Evolutionary conservation across 2,888 invertebrate species (phyloP).

Genomic region (Luperina nickerlii): DNA sequence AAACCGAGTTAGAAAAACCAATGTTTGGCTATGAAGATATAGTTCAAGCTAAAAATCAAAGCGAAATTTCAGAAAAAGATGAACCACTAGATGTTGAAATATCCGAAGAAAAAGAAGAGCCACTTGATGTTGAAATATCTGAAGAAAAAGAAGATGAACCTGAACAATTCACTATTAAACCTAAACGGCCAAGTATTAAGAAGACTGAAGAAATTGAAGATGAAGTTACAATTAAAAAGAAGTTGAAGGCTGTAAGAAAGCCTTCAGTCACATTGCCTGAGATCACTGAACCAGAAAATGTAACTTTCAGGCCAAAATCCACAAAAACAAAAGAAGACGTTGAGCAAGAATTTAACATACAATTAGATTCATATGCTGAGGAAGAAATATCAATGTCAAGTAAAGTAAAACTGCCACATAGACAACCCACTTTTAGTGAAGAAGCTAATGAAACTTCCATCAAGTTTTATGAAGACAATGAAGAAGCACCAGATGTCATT

Average conservation of each 20-base stretch:
- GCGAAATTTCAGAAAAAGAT: conserved; percentile 62
- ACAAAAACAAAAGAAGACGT: conserved; percentile 96
- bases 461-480: conserved; percentile 89
- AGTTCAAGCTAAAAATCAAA: conserved; percentile 77
- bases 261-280: conserved; percentile 92
- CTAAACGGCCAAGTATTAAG: conserved; percentile 84
- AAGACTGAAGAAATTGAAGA: conserved; percentile 89
- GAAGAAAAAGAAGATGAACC: conserved; percentile 76
- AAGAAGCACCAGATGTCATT: conserved; percentile 81
- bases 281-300: conserved; percentile 93
- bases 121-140: conserved; percentile 60
- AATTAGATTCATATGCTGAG: conserved; percentile 95
- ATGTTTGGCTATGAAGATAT: conserved; percentile 89
- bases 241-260: conserved; percentile 92
- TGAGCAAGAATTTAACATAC: conserved; percentile 97
- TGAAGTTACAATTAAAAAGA: conserved; percentile 94
- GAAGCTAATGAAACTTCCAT: conserved; percentile 94
- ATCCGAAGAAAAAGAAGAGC: conserved; percentile 66
- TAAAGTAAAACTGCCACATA: conserved; percentile 94
- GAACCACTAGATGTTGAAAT: conserved; percentile 58
- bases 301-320: conserved; percentile 94
- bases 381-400: conserved; percentile 97
- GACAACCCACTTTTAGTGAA: conserved; percentile 93
- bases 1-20: conserved; percentile 90
- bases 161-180: conserved; percentile 84